Base-by-base conservation (phyloP, 2,888 invertebrate genomes). In the Hirtodrosophila alboralis region DNA sequence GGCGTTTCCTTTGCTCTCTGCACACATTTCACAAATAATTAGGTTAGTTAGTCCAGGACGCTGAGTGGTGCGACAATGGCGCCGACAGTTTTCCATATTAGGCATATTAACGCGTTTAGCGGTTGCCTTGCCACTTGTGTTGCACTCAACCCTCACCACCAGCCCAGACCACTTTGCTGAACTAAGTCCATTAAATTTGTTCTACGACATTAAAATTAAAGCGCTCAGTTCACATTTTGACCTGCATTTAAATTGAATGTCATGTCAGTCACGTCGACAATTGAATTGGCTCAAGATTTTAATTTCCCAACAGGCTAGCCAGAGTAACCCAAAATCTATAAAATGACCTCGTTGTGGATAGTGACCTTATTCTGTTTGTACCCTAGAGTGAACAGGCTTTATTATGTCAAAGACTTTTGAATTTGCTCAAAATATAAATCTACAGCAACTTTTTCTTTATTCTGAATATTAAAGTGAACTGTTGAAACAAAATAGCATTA, bases 1-100 rank as follows among this genome's bases (percentile, higher is more conserved):
- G 43, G 36, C 45, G 41, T 36, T 48, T 44, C 44, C 41, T 31
- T 34, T 33, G 23, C 49, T n/a, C 56, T 37, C 41, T 40, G 53
- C 52, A 53, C 54, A 52, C 73, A 73, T 76, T 84, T 84, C 53
- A 57, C 73, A 79, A 85, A 68, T 79, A 79, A 79, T 79, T 85
- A 85, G 78, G 75, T 79, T 79, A 79, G 78, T 85, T 85, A 79
- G 85, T 67, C 59, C 36, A 31, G 43, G 70, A 59, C 43, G 54
- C 36, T 61, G 69, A 51, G 62, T 73, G 69, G 41, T 37, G 37
- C 27, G 53, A 57, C 81, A 72, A 52, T 61, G 53, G 65, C 49
- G 54, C 34, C 40, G 26, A 57, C 70, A 47, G 56, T 53, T 58
- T 69, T 68, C 53, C 70, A 75, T 71, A 71, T 71, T 74, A 75